Conservation (phyloP, 2,113 vertebrate genomes). For the Oreochromis niloticus region DNA sequence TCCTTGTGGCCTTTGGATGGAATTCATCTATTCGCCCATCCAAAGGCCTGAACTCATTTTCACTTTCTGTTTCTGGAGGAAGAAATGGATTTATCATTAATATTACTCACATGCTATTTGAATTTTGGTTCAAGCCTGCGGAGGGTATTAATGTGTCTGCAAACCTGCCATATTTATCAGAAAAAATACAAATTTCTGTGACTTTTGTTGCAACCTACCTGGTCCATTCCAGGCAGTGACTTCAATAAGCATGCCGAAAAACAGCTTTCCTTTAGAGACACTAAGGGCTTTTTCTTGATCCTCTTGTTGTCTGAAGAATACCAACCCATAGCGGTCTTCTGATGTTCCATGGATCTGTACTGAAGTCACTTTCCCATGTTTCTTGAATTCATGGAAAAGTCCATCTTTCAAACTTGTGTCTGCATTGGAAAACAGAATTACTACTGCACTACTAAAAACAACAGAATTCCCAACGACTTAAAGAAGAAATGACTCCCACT, state of each 20-base stretch:
- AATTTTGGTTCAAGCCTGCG: neutral
- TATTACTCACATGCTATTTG: neutral
- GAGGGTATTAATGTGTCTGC: neutral
- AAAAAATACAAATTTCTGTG: neutral
- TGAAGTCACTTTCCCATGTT: slow-evolving; percentile 97
- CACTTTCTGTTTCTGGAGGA: slow-evolving; percentile 90
- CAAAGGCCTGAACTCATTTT: slow-evolving; percentile 96
- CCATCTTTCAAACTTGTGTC: slow-evolving; percentile 99
- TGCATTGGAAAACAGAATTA: slow-evolving; percentile 32
- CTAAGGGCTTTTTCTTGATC: slow-evolving; percentile 96
- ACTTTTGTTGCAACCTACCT: slow-evolving; percentile 72
- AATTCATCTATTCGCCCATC: slow-evolving; percentile 98
- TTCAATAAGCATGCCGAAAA: slow-evolving; percentile 99
- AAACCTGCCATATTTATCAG: neutral
- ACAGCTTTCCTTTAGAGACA: slow-evolving; percentile 96
- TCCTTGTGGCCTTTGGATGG: slow-evolving; percentile 96
- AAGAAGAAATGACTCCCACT: neutral
- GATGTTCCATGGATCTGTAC: slow-evolving; percentile 96
- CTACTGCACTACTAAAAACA: neutral
- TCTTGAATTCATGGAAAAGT: slow-evolving; percentile 99
- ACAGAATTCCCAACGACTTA: neutral
- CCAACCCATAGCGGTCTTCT: slow-evolving; percentile 94
- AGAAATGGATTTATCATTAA: neutral
- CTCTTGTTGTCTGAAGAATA: slow-evolving; percentile 97
- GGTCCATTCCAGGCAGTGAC: slow-evolving; percentile 97